Evolutionary conservation across 2,797 vertebrate species (phyloP).

Genomic region (Megaceryle alcyon): DNA sequence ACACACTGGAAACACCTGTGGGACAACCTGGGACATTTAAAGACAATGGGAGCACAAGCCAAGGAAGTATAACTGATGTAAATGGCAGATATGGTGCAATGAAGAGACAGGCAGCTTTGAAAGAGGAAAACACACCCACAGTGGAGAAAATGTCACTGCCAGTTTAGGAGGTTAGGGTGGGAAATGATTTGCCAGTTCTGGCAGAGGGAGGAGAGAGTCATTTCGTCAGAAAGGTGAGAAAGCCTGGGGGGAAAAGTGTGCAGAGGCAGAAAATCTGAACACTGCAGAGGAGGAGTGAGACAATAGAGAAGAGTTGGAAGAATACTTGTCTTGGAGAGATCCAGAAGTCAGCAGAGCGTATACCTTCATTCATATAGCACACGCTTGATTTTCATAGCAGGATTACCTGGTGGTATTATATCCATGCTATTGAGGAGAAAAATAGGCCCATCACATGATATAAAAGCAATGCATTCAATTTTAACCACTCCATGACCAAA

Average conservation of each 20-base stretch:
- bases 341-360: neutral
- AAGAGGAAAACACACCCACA: neutral
- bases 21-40: neutral
- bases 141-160: neutral
- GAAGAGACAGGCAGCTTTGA: neutral
- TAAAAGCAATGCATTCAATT: neutral
- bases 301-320: neutral
- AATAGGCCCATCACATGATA: neutral
- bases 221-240: constrained; percentile 23
- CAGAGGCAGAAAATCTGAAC: neutral
- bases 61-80: neutral
- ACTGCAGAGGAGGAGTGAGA: neutral
- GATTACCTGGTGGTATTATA: neutral
- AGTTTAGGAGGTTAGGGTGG: neutral
- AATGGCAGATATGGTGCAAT: neutral
- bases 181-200: neutral
- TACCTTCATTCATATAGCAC: neutral
- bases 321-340: neutral
- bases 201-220: neutral
- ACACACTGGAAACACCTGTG: fast-evolving
- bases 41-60: neutral
- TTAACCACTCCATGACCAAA: constrained; percentile 23
- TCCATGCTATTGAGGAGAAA: neutral
- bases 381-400: neutral
- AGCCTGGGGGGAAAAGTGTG: neutral